Evolutionary conservation across 2,888 invertebrate genomes (phyloP).

Genomic region (Callimorpha dominula): DNA sequence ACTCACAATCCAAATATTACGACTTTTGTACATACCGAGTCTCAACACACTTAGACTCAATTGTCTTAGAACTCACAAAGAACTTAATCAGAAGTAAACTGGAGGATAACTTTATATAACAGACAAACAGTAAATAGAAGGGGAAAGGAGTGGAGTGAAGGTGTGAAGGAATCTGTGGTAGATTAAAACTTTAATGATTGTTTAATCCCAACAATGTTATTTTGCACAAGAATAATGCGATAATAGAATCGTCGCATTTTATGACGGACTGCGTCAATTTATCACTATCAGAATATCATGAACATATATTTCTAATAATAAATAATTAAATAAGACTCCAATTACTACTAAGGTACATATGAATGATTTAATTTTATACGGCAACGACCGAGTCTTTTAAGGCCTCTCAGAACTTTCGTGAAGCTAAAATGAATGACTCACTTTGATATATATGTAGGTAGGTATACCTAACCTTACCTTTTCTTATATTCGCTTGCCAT

Average conservation of each 20-base stretch:
- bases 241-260: neutral
- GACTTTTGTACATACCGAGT: neutral
- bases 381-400: neutral
- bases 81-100: neutral
- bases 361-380: neutral
- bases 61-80: neutral
- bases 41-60: neutral
- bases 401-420: neutral
- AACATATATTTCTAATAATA: neutral
- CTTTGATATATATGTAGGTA: conserved; percentile 19
- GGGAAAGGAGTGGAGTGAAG: too few species aligned
- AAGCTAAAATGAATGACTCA: conserved; percentile 31
- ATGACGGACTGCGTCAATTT: neutral
- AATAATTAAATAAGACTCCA: neutral
- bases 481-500: conserved; percentile 30
- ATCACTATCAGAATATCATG: neutral
- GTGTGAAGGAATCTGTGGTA: neutral
- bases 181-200: neutral
- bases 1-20: neutral
- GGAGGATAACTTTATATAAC: neutral
- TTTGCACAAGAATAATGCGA: too few species aligned
- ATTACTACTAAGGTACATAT: neutral
- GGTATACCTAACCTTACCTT: conserved; percentile 22
- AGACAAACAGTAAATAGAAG: neutral
- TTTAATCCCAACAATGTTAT: neutral